Evolutionary conservation across 1,140 invertebrate genomes (phyloP).

Genomic region (Euura lappo): DNA sequence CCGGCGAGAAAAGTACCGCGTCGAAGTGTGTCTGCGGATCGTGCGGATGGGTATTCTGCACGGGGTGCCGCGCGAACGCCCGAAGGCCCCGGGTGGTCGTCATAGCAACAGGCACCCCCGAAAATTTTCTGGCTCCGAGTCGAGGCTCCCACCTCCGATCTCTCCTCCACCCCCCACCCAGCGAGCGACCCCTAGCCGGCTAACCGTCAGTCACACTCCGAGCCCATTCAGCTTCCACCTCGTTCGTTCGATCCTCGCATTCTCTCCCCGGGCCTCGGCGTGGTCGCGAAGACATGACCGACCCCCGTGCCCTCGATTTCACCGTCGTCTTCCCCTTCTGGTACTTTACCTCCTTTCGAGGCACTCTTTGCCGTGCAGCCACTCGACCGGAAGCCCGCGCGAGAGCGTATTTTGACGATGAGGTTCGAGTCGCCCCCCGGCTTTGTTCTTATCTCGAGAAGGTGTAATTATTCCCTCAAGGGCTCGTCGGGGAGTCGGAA

Average conservation of each 20-base stretch:
- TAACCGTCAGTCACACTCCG: conserved; percentile 9
- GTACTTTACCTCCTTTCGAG: conserved; percentile 19
- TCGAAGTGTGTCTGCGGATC: too few species aligned
- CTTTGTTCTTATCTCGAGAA: too few species aligned
- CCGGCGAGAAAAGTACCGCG: too few species aligned
- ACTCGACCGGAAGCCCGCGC: neutral
- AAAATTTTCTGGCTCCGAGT: conserved; percentile 41
- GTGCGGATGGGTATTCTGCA: conserved; percentile 8
- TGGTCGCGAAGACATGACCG: neutral
- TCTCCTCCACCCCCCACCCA: conserved; percentile 3
- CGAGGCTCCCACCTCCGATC: neutral
- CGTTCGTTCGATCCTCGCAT: conserved; percentile 31
- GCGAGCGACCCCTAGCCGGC: too few species aligned
- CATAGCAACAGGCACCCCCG: conserved; percentile 55
- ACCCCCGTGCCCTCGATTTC: neutral
- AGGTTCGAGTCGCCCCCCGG: too few species aligned
- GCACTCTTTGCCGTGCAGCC: conserved; percentile 1
- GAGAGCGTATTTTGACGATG: too few species aligned
- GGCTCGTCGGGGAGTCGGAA: too few species aligned
- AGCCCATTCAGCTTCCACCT: conserved; percentile 28
- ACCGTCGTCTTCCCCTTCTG: conserved; percentile 24
- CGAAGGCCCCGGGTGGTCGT: conserved; percentile 49
- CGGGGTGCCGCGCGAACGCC: conserved; percentile 11
- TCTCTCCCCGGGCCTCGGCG: conserved; percentile 9
- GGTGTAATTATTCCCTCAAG: too few species aligned